Evolutionary conservation across 2,888 invertebrate species (phyloP).

Genomic region (Caenorhabditis afra): DNA sequence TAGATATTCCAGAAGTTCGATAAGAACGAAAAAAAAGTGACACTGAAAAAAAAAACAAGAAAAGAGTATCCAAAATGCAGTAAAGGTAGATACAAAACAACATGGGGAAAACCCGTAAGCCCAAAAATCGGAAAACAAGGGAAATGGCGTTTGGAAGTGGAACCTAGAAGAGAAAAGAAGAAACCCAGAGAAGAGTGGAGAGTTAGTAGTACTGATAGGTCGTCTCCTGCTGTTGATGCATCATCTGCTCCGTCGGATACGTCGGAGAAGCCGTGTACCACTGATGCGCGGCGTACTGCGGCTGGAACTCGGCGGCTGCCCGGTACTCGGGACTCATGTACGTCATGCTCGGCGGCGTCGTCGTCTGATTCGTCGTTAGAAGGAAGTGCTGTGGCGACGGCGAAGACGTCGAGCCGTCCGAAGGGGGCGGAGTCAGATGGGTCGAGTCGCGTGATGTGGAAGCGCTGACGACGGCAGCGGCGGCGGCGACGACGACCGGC

Average conservation of each 20-base stretch:
- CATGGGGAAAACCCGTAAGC: conserved; percentile 18
- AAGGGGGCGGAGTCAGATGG: conserved; percentile 59
- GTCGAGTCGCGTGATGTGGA: conserved; percentile 41
- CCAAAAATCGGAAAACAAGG: neutral
- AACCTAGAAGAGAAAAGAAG: conserved; percentile 11
- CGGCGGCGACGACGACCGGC: too few relatives aligned
- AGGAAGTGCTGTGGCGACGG: conserved; percentile 51
- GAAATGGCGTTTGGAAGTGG: conserved; percentile 3
- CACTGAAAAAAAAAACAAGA: neutral
- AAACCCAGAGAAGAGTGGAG: conserved; percentile 10
- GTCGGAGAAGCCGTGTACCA: conserved; percentile 35
- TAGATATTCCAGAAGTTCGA: neutral
- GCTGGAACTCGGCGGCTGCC: conserved; percentile 33
- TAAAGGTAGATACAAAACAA: neutral
- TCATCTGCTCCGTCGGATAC: conserved; percentile 35
- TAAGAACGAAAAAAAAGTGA: neutral
- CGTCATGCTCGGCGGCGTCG: conserved; percentile 36
- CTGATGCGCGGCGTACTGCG: conserved; percentile 24
- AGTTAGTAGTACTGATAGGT: conserved; percentile 19
- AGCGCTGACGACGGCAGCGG: too few relatives aligned
- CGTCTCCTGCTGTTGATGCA: conserved; percentile 2
- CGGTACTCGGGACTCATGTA: conserved; percentile 47
- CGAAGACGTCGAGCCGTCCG: conserved; percentile 54
- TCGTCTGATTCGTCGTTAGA: conserved; percentile 22
- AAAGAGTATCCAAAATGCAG: too few relatives aligned